Base-by-base conservation (phyloP, 1,140 invertebrate species). In the Drosophila sechellia region DNA sequence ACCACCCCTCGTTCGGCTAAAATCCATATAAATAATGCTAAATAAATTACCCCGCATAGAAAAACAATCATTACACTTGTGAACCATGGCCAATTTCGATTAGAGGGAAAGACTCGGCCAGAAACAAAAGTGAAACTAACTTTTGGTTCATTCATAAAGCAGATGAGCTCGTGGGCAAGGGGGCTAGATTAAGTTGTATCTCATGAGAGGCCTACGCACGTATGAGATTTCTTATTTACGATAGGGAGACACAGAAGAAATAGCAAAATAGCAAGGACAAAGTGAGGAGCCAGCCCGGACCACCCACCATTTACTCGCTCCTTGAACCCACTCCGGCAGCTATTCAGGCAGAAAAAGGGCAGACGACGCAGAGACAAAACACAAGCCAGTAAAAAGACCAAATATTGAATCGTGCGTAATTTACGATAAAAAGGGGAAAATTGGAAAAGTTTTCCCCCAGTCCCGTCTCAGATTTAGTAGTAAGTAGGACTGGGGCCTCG, bases 391-490 rank as follows among this genome's bases (percentile, higher is more conserved):
- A 84, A 90, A 89, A 90, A 84, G 84, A 80, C 80, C 85, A 89
- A 89, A 89, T 89, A 89, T 89, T 89, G 84, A 89, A 89, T 90
- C 89, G 85, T 80, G 77, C 83, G 87, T 90, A 90, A 90, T 90
- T 90, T 90, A 89, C 83, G 87, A 89, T 90, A 90, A 90, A 90
- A 90, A 90, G 89, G 89, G 89, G 89, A 90, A 90, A 90, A 90
- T 90, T 90, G 89, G 89, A 90, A 90, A 90, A 90, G 89, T 90
- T 90, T 90, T 57, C 56, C 42, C 37, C 48, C 56, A 49, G 34
- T 27, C 43, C 52, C 27, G 31, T 4, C 17, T 55, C 42, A 49
- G 46, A 46, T 31, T 49, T 45, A 58, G 37, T 48, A 72, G 42
- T 55, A 75, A 59, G 60, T 79, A 59, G 39, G 52, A 20, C 20